Percentiles rank a stretch among this genome's conserved stretches.
phyloP scores from a whole-genome alignment of 2,888 invertebrate genomes.

The Hyles lineata region DNA sequence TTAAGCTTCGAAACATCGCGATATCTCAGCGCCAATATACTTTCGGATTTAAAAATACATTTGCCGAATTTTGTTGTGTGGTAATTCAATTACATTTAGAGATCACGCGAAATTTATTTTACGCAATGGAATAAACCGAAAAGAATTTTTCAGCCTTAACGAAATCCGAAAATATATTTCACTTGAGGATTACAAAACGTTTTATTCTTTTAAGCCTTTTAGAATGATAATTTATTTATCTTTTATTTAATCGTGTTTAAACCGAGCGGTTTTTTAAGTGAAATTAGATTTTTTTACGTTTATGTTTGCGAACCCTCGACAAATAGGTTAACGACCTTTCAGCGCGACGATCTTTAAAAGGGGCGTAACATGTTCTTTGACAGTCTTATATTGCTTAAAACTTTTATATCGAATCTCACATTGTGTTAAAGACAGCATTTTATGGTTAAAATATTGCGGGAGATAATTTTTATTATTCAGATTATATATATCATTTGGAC shows the following conservation, averaged over 20 bases:
- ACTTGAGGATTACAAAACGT: conserved; percentile 22
- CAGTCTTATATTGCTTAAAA: background rate
- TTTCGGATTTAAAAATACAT: conserved; percentile 51
- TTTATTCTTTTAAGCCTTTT: conserved; percentile 27
- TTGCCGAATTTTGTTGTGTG: background rate
- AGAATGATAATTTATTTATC: conserved; percentile 20
- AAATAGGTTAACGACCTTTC: conserved; percentile 20
- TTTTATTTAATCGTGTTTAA: conserved; percentile 23
- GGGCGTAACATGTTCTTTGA: background rate
- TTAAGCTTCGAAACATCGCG: conserved; percentile 57
- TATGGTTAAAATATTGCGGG: too few species aligned
- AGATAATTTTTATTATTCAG: too few species aligned
- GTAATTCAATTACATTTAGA: conserved; percentile 27
- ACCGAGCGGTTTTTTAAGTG: conserved; percentile 13
- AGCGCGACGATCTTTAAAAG: background rate
- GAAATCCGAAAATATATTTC: conserved; percentile 21
- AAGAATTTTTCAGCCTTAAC: background rate
- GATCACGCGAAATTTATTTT: background rate
- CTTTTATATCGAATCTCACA: too few species aligned
- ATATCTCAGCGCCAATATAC: conserved; percentile 50
- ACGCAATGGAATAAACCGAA: background rate
- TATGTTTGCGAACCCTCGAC: background rate
- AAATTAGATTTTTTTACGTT: conserved; percentile 15
- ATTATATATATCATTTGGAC: too few species aligned
- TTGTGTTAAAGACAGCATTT: too few species aligned